Percentiles rank a stretch among this genome's conserved stretches.
Evolutionary conservation across 1,140 invertebrate species (phyloP).

Genomic region (Nixonia krombeini): DNA sequence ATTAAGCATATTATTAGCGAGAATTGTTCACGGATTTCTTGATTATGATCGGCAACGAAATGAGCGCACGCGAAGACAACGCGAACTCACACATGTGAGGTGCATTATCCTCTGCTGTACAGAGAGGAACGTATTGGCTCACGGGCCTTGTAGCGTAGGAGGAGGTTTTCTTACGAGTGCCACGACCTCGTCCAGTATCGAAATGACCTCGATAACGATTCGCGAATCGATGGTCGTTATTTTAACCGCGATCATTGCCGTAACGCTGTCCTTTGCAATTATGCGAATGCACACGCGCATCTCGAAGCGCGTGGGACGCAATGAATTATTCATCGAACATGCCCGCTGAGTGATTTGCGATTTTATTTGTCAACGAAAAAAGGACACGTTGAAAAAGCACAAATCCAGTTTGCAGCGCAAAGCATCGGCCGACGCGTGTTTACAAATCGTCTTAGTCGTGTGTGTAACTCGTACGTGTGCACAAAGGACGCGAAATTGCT

Average conservation of each 20-base stretch:
- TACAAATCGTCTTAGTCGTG: not conserved
- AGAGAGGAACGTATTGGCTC: conserved; percentile 6
- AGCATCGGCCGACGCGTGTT: not conserved
- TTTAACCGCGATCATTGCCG: conserved; percentile 25
- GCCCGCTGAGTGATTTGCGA: conserved; percentile 48
- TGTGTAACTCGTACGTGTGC: too few relatives aligned
- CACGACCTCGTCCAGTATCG: conserved; percentile 43
- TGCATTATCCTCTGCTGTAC: conserved; percentile 35
- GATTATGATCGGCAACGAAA: conserved; percentile 27
- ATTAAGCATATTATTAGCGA: too few relatives aligned
- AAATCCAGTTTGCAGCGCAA: not conserved
- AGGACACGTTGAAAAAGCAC: conserved; percentile 7
- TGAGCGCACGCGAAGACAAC: conserved; percentile 18
- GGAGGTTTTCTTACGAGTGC: conserved; percentile 33
- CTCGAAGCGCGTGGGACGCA: conserved; percentile 26
- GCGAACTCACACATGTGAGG: conserved; percentile 21
- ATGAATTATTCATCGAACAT: conserved; percentile 49
- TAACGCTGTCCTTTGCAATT: conserved; percentile 42
- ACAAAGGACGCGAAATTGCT: too few relatives aligned
- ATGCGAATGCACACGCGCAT: conserved; percentile 31
- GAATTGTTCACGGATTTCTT: conserved; percentile 3
- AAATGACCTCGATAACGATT: conserved; percentile 49
- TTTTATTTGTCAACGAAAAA: conserved; percentile 43
- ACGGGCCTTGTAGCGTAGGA: conserved; percentile 39
- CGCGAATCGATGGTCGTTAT: conserved; percentile 38